phyloP scores from a whole-genome alignment of 2,797 vertebrate genomes.

The Anguilla obscura region DNA sequence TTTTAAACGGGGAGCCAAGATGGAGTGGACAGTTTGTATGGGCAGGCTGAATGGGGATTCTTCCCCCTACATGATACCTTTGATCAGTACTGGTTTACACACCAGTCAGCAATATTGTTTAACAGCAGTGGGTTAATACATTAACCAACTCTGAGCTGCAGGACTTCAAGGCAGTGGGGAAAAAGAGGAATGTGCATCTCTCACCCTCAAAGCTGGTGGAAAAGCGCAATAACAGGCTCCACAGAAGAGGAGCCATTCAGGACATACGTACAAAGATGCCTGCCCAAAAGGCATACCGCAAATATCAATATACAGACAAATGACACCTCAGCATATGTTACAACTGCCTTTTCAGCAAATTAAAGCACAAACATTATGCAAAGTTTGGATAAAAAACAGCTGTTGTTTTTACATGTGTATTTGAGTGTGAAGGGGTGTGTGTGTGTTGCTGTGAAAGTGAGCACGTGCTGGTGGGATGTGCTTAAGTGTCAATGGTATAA shows the following conservation, averaged over 20 bases:
- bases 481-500: background rate
- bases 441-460: background rate
- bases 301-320: slow-evolving; percentile 9
- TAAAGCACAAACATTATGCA: slow-evolving; percentile 1
- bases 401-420: background rate
- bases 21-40: slow-evolving; percentile 73
- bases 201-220: background rate
- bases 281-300: background rate
- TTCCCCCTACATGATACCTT: slow-evolving; percentile 78
- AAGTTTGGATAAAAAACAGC: background rate
- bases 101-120: slow-evolving; percentile 81
- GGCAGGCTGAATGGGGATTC: slow-evolving; percentile 65
- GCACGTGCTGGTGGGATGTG: background rate
- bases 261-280: background rate
- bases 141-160: slow-evolving; percentile 62
- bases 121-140: slow-evolving; percentile 75
- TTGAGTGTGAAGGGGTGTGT: background rate
- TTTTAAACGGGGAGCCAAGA: slow-evolving; percentile 66
- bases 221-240: background rate
- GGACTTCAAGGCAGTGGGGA: slow-evolving; percentile 22
- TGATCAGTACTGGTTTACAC: slow-evolving; percentile 75
- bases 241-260: background rate
- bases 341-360: slow-evolving; percentile 1
- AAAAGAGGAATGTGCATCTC: slow-evolving; percentile 19
- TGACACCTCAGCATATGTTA: background rate